These are phyloP conservation scores for Trachelus iudaicus DNA, from an alignment of 2,888 invertebrate species.

Conservation along the genomic window DNA sequence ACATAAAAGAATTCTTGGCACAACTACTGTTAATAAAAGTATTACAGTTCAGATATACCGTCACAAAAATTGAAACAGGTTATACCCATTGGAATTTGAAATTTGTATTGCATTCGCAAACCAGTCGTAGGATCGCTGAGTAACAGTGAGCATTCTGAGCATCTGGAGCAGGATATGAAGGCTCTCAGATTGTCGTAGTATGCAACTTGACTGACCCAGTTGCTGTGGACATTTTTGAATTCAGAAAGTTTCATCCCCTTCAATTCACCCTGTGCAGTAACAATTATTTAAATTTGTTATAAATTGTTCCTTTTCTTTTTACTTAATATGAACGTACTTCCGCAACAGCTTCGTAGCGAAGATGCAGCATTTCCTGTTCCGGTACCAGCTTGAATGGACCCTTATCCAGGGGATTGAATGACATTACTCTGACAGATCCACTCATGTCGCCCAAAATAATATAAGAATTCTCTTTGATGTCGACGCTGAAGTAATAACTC, in stretches of 20 bases:
- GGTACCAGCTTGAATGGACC: constrained; percentile 79
- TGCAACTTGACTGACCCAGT: constrained; percentile 78
- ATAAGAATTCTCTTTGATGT: constrained; percentile 71
- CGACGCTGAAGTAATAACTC: constrained; percentile 73
- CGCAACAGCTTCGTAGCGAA: constrained; percentile 71
- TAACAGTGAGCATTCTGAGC: constrained; percentile 69
- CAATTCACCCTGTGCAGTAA: constrained; percentile 62
- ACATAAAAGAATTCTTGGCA: background rate
- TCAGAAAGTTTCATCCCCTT: constrained; percentile 69
- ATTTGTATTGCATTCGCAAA: constrained; percentile 70
- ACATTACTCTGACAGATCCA: constrained; percentile 76
- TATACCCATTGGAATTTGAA: constrained; percentile 67
- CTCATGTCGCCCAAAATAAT: constrained; percentile 80
- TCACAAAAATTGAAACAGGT: constrained; percentile 53
- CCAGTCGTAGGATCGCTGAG: constrained; percentile 71
- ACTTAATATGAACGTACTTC: constrained; percentile 56
- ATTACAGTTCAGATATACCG: constrained; percentile 35
- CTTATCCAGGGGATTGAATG: constrained; percentile 72
- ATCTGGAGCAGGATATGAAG: constrained; percentile 77
- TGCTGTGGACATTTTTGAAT: constrained; percentile 71
- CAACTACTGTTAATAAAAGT: background rate
- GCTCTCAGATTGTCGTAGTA: constrained; percentile 76
- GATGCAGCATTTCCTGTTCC: constrained; percentile 70
- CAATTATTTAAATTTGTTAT: background rate
- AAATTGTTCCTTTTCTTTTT: background rate